A percentile compares a stretch with the other conserved stretches of the same genome.
phyloP scores from a whole-genome alignment of 2,888 invertebrate genomes.

The Caenorhabditis panamensis region DNA sequence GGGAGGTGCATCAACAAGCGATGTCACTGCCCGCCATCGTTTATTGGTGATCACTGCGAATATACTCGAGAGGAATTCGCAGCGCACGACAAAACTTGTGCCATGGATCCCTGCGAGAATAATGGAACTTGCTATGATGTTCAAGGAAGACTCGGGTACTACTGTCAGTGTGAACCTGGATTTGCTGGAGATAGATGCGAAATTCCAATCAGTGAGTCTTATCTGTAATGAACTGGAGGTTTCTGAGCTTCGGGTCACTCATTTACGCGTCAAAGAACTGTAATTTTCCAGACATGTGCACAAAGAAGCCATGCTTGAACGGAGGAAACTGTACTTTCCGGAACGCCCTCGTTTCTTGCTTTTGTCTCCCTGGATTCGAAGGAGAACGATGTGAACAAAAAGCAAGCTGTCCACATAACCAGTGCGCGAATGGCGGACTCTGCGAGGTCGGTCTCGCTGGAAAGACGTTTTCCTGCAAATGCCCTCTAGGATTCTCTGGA shows the following conservation, averaged over 20 bases:
- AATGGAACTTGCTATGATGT: slow-evolving; percentile 37
- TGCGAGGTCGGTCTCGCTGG: slow-evolving; percentile 86
- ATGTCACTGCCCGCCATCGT: neutral
- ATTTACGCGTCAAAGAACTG: no score
- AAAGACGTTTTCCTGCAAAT: slow-evolving; percentile 85
- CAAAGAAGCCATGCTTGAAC: neutral
- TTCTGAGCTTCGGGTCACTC: no score
- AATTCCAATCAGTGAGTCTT: neutral
- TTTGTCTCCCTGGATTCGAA: slow-evolving; percentile 92
- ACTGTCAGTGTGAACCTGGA: neutral
- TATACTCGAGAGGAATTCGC: neutral
- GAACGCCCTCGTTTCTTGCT: slow-evolving; percentile 84
- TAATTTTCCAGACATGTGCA: neutral
- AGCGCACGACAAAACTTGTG: slow-evolving; percentile 62
- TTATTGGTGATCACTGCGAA: neutral
- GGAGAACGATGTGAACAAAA: slow-evolving; percentile 91
- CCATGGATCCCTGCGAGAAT: slow-evolving; percentile 66
- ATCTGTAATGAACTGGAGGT: no score
- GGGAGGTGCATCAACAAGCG: neutral
- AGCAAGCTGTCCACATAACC: neutral
- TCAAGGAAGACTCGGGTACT: slow-evolving; percentile 85
- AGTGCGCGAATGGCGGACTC: slow-evolving; percentile 91
- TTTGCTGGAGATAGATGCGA: slow-evolving; percentile 1
- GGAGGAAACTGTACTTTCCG: neutral
- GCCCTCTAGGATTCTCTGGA: slow-evolving; percentile 86